Conservation (phyloP, 2,888 invertebrate genomes). For the Drosophila mimetica region DNA sequence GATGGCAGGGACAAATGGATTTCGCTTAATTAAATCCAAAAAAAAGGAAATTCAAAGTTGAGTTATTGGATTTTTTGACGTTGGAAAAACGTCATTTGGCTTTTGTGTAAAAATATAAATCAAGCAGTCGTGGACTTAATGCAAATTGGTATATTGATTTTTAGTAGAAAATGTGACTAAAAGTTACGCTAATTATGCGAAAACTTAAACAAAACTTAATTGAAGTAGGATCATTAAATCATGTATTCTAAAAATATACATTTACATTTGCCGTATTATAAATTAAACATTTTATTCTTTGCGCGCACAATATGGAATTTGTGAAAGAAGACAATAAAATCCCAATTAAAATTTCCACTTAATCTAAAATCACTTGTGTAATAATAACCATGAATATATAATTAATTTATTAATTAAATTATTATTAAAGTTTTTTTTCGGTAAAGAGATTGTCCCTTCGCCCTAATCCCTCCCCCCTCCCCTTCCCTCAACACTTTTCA, state of each 20-base stretch:
- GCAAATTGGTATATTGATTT: too few species aligned
- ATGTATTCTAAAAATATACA: not conserved
- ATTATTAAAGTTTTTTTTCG: constrained; percentile 56
- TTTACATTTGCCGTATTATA: too few species aligned
- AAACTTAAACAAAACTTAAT: not conserved
- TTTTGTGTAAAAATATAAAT: too few species aligned
- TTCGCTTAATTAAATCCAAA: constrained; percentile 19
- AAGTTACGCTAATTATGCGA: not conserved
- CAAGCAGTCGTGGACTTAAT: too few species aligned
- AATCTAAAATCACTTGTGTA: constrained; percentile 53
- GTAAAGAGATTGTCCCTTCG: constrained; percentile 3
- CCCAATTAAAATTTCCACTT: constrained; percentile 61
- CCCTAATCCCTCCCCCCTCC: constrained; percentile 10
- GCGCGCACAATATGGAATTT: not conserved
- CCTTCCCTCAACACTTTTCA: not conserved
- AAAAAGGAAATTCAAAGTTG: not conserved
- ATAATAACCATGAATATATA: constrained; percentile 44
- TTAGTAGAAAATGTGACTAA: too few species aligned
- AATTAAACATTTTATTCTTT: not conserved
- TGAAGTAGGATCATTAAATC: not conserved
- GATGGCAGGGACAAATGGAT: constrained; percentile 21
- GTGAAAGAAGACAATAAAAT: constrained; percentile 26
- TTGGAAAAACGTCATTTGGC: not conserved
- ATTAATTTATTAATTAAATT: constrained; percentile 75
- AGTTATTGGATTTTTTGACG: not conserved